Base-by-base conservation (phyloP, 2,797 vertebrate genomes). In the Harpagifer antarcticus region DNA sequence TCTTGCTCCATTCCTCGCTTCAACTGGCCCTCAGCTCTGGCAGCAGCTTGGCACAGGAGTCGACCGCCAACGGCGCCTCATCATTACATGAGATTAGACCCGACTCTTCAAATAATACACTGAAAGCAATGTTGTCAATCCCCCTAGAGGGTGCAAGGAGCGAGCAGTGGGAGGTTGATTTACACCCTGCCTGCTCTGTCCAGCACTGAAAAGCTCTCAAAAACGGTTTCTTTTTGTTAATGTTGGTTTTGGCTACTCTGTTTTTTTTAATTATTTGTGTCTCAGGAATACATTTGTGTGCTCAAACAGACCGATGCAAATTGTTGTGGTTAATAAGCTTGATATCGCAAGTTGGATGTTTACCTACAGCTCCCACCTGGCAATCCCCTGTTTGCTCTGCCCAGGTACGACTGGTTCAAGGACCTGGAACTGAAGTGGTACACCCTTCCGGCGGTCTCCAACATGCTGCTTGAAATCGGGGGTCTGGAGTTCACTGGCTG, bases 351-450 rank as follows among this genome's bases (percentile, higher is more conserved):
- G 65, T 62, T 81, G 68, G 74, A 65, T 27, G 40, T 63, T 73
- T 66, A 58, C 47, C 50, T 42, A 2, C 45, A 23, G 17, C 20
- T 20, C 48, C 45, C 31, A 48, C 6, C 12, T 4, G 7, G 47
- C 48, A 47, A 17, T 40, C 14, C 31, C 7, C 5, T 23, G 20
- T 78, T 62, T 72, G 3, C 50, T 70, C 15, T 65, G 5, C 13
- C 33, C 80, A 99, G 98, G 95, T 97, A 96, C 5, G 95, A 96
- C 45, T 99, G 98, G 98, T 99, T 99, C 86, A 96, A 96, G 89
- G 97, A 97, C 15, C 92, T 99, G 88, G 95, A 95, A 0, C 94
- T 99, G 80, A 98, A 97, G 93, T 99, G 98, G 98, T 99, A 99
- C 0, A 93, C 95, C 23, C 94, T 99, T 67, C 98, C 98, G 0